Evolutionary conservation across 2,797 vertebrate genomes (phyloP).

Genomic region (Pseudotriccus pelzelni): DNA sequence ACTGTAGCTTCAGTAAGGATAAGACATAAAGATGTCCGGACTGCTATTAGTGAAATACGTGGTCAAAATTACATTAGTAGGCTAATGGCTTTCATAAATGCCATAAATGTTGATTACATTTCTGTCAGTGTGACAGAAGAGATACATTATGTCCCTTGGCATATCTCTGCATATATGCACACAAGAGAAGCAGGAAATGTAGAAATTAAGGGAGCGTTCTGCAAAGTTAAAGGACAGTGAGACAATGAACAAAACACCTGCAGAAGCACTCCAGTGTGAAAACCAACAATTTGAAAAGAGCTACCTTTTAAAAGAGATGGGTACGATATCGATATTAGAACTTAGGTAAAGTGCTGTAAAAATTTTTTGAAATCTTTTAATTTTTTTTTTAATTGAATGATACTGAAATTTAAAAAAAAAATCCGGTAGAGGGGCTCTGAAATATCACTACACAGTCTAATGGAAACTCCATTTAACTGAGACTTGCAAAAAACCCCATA

Average conservation of each 20-base stretch:
- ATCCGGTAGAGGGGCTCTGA: not conserved
- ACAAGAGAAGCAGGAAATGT: not conserved
- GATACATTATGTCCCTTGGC: rapidly evolving
- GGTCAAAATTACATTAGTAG: not conserved
- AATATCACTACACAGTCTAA: not conserved
- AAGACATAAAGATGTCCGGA: not conserved
- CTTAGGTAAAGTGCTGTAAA: not conserved
- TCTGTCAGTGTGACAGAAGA: not conserved
- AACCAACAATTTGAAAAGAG: not conserved
- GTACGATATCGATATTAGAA: not conserved
- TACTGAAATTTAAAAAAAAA: not conserved
- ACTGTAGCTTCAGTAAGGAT: not conserved
- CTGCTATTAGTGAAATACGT: not conserved
- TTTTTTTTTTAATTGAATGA: not conserved
- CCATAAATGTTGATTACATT: not conserved
- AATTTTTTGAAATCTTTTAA: not conserved
- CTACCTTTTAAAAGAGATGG: not conserved
- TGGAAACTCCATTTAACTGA: not conserved
- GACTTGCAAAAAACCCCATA: not conserved
- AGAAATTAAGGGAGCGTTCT: not conserved
- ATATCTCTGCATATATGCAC: not conserved
- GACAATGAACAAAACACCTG: not conserved
- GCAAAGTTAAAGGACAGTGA: not conserved
- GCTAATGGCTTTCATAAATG: not conserved
- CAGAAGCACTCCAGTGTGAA: not conserved